These are phyloP conservation scores for Sylvilagus floridanus DNA, from an alignment of 2,797 vertebrate species.

Conservation along the genomic window DNA sequence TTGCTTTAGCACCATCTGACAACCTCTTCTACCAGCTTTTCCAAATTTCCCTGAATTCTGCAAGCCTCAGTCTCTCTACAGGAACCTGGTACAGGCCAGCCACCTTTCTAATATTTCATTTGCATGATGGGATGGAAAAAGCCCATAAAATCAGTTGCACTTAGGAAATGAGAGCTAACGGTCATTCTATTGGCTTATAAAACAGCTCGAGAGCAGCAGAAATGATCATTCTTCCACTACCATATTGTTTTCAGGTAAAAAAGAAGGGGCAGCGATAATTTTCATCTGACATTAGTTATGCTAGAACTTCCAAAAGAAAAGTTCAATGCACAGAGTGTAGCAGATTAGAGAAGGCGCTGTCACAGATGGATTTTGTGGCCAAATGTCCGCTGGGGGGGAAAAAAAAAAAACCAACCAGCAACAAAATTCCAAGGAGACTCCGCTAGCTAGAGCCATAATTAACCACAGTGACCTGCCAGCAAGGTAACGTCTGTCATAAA, in stretches of 20 bases:
- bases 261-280: conserved; percentile 2
- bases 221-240: not conserved
- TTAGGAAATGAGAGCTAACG: not conserved
- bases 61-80: conserved; percentile 47
- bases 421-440: conserved; percentile 11
- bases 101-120: conserved; percentile 40
- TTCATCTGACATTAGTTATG: conserved; percentile 18
- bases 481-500: conserved; percentile 57
- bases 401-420: not conserved
- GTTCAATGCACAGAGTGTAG: not conserved
- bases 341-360: not conserved
- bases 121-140: conserved; percentile 10
- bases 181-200: not conserved
- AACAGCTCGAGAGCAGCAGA: not conserved
- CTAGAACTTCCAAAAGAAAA: conserved; percentile 44
- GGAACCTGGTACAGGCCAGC: conserved; percentile 31
- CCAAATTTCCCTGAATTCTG: conserved; percentile 41
- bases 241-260: not conserved
- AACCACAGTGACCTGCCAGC: conserved; percentile 38
- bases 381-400: conserved; percentile 24
- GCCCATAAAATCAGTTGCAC: not conserved
- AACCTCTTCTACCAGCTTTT: conserved; percentile 27
- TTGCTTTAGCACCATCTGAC: conserved; percentile 58
- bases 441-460: not conserved
- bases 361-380: not conserved